Percentiles rank a stretch among this genome's conserved stretches.
Conservation (phyloP, 2,113 vertebrate species). For the Taxidea taxus region DNA sequence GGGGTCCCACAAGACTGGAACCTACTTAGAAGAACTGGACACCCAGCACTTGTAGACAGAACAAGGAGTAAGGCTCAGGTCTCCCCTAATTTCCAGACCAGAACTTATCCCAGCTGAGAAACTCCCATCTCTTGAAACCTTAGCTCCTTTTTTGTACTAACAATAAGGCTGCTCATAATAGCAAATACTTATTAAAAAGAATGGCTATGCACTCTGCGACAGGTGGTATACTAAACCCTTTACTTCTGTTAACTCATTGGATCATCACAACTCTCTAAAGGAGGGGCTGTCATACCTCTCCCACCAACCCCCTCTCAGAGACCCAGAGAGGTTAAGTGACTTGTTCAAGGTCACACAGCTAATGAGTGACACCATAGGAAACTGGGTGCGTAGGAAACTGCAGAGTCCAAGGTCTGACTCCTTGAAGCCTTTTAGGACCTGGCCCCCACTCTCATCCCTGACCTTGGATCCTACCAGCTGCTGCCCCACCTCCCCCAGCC, state of each 20-base stretch:
- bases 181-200: not conserved
- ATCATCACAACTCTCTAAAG: not conserved
- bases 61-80: not conserved
- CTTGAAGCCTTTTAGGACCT: too few species aligned
- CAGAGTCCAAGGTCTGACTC: not conserved
- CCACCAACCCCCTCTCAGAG: not conserved
- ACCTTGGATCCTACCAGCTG: not conserved
- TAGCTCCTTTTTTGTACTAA: not conserved
- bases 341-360: not conserved
- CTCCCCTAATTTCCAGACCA: not conserved
- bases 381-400: not conserved
- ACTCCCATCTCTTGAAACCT: not conserved
- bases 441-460: not conserved
- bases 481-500: not conserved
- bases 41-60: not conserved
- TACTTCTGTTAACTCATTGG: not conserved
- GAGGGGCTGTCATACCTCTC: not conserved
- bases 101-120: not conserved
- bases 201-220: not conserved
- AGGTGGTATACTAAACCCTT: not conserved
- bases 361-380: not conserved
- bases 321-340: not conserved
- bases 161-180: not conserved
- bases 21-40: too few species aligned
- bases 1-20: not conserved